These are phyloP conservation scores for Alcedo quadribrachys DNA, from an alignment of 2,797 vertebrate species.

Conservation along the genomic window DNA sequence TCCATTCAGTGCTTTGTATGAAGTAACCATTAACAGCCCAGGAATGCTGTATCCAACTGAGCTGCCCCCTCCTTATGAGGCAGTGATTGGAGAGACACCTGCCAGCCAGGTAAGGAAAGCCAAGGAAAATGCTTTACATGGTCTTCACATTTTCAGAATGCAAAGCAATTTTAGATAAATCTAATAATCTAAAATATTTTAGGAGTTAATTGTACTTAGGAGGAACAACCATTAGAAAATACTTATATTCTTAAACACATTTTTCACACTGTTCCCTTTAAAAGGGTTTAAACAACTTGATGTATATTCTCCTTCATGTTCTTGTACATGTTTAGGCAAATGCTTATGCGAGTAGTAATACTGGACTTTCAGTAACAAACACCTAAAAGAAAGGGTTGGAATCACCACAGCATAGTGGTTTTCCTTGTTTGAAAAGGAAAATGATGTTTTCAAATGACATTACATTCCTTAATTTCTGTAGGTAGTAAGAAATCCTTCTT, in stretches of 20 bases:
- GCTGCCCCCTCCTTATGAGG: slow-evolving; percentile 96
- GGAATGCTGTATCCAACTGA: slow-evolving; percentile 91
- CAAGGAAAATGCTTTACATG: background rate
- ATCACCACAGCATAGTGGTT: background rate
- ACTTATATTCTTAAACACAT: background rate
- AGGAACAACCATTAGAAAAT: background rate
- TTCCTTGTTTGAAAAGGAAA: background rate
- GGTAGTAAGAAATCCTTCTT: background rate
- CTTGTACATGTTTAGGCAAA: background rate
- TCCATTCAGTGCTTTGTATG: slow-evolving; percentile 91
- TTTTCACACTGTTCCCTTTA: background rate
- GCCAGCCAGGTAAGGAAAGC: slow-evolving; percentile 87
- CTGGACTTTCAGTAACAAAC: background rate
- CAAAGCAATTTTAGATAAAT: background rate
- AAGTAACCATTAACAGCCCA: slow-evolving; percentile 93
- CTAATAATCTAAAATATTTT: background rate
- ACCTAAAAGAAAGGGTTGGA: background rate
- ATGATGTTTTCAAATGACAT: background rate
- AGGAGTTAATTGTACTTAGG: background rate
- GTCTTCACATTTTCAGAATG: background rate
- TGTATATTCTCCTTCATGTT: background rate
- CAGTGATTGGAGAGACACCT: slow-evolving; percentile 87
- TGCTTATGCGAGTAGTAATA: background rate
- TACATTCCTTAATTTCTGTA: background rate
- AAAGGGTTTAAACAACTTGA: background rate